Base-by-base conservation (phyloP, 2,888 invertebrate species). In the Trimorus sp. region DNA sequence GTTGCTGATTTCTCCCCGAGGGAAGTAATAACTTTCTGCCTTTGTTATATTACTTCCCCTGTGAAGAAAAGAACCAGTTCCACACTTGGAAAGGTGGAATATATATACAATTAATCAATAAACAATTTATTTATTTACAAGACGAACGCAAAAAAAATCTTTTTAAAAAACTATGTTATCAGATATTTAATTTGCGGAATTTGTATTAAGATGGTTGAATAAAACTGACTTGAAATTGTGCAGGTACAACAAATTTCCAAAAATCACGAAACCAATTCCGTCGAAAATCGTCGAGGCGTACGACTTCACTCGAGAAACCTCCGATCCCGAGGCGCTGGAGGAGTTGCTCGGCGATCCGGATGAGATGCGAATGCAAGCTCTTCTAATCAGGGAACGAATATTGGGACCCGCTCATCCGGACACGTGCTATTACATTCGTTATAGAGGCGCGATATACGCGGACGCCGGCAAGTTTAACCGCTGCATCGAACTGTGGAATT, bases 401-500 rank as follows among this genome's bases (percentile, higher is more conserved):
- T 93, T 98, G 82, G 93, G 96, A 1, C 98, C 98, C 1, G 98
- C 97, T 8, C 98, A 99, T 94, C 98, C 98, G 0, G 98, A 98
- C 92, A 98, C 98, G 56, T 97, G 97, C 88, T 98, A 98, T 93
- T 98, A 98, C 92, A 98, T 99, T 86, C 94, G 98, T 15, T 98
- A 97, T 92, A 94, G 98, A 88, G 97, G 97, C 79, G 97, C 97
- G 0, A 95, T 98, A 83, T 98, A 98, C 93, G 98, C 98, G 49
- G 98, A 98, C 92, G 96, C 97, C 84, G 97, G 98, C 2, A 96
- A 98, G 88, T 98, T 98, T 93, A 94, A 95, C 86, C 94, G 96
- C 85, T 99, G 98, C 92, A 97, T 98, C 84, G 96, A 96, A 88
- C 93, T 99, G 83, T 99, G 99, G 99, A 97, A 97, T 92, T 98